A percentile compares a stretch with the other conserved stretches of the same genome.
phyloP scores from a whole-genome alignment of 2,113 vertebrate genomes.

The Sylvicapra grimmia region DNA sequence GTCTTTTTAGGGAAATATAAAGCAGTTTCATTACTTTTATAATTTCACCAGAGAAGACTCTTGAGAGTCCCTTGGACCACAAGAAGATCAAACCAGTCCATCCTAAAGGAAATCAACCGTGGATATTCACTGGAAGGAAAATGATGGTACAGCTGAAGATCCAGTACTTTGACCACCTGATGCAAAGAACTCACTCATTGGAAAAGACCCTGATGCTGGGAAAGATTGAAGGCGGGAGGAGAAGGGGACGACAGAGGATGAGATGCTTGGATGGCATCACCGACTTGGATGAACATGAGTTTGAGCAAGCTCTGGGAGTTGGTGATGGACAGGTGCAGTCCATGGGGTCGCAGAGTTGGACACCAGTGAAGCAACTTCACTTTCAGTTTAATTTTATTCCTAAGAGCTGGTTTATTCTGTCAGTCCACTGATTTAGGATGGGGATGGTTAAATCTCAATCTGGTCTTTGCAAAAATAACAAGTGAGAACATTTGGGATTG shows the following conservation, averaged over 20 bases:
- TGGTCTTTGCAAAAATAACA: background rate
- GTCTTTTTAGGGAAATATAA: background rate
- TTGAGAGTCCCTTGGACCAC: background rate
- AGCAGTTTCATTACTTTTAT: background rate
- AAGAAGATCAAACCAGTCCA: background rate
- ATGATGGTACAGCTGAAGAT: background rate
- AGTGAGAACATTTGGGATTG: background rate
- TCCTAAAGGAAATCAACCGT: background rate
- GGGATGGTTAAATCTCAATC: background rate
- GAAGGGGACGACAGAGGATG: background rate
- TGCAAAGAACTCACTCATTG: rapidly evolving
- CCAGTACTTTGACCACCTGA: background rate
- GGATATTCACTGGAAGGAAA: background rate
- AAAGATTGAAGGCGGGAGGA: background rate
- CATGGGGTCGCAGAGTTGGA: background rate
- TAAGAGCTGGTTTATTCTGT: background rate
- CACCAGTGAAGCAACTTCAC: background rate
- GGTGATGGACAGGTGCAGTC: background rate
- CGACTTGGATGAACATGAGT: background rate
- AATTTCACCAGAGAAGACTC: background rate
- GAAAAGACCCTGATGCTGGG: background rate
- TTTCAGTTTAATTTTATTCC: background rate
- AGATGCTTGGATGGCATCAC: background rate
- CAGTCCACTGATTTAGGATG: background rate
- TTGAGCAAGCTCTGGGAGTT: background rate